Evolutionary conservation across 2,888 invertebrate species (phyloP).

Genomic region (Pyrochroa serraticornis): DNA sequence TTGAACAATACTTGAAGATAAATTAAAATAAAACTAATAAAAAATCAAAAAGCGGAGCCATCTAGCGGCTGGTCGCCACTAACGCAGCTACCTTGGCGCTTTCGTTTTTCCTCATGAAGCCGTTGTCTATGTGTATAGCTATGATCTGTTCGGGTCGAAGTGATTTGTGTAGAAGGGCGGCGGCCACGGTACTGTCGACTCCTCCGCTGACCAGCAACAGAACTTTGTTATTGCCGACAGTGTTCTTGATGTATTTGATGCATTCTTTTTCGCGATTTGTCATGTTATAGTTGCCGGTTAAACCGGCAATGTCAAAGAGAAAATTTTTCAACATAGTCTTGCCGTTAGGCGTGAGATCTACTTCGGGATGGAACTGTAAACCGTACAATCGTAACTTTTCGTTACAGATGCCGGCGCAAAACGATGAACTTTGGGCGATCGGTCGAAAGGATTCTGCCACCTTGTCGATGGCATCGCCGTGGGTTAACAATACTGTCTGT

Average conservation of each 20-base stretch:
- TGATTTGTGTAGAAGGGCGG: conserved; percentile 90
- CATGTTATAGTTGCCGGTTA: conserved; percentile 88
- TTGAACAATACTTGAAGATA: too few relatives aligned
- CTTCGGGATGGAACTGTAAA: conserved; percentile 99
- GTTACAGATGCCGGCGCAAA: conserved; percentile 89
- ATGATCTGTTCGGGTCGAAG: conserved; percentile 89
- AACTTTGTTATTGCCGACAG: conserved; percentile 87
- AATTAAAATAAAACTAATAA: too few relatives aligned
- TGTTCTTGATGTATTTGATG: conserved; percentile 87
- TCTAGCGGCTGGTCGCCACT: too few relatives aligned
- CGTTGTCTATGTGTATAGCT: conserved; percentile 97
- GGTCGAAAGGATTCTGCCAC: conserved; percentile 88
- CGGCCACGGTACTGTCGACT: conserved; percentile 99
- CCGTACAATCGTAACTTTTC: conserved; percentile 91
- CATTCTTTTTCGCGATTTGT: conserved; percentile 86
- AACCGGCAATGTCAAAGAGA: conserved; percentile 87
- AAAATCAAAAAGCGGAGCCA: too few relatives aligned
- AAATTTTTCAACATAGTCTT: conserved; percentile 93
- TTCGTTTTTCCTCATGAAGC: conserved; percentile 97
- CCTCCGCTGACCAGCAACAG: conserved; percentile 95
- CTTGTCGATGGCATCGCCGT: conserved; percentile 95
- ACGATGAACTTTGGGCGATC: conserved; percentile 82
- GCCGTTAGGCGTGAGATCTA: conserved; percentile 92
- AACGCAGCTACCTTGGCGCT: conserved; percentile 66
- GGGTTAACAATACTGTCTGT: conserved; percentile 92